These are phyloP conservation scores for Erebia aethiops DNA, from an alignment of 2,888 invertebrate species.

Conservation along the genomic window DNA sequence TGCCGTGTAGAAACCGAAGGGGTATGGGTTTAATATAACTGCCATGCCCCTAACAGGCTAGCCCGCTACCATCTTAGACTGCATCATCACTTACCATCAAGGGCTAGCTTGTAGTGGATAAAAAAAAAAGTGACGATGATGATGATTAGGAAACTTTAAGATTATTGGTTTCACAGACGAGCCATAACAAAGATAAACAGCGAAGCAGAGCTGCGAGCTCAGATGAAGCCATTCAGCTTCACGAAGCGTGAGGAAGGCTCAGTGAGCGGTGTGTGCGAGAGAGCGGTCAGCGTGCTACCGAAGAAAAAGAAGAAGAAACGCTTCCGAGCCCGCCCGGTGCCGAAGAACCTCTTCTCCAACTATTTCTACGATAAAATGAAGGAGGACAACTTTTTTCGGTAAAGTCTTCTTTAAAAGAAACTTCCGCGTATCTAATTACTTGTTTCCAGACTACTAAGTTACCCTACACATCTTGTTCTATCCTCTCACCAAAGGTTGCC, in stretches of 20 bases:
- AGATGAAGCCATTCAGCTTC: slow-evolving; percentile 86
- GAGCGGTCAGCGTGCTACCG: slow-evolving; percentile 58
- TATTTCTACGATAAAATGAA: slow-evolving; percentile 87
- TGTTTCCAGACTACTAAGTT: too few species aligned
- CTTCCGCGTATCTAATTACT: too few species aligned
- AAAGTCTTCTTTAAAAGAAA: slow-evolving; percentile 23
- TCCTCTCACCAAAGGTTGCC: too few species aligned
- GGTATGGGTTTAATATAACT: too few species aligned
- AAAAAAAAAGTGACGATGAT: too few species aligned
- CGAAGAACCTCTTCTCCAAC: slow-evolving; percentile 87
- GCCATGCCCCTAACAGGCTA: too few species aligned
- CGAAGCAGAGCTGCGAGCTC: slow-evolving; percentile 84
- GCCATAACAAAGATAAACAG: slow-evolving; percentile 84
- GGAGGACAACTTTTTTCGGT: slow-evolving; percentile 89
- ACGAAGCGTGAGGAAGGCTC: slow-evolving; percentile 82
- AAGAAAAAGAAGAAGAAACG: slow-evolving; percentile 76
- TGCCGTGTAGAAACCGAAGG: too few species aligned
- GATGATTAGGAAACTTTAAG: too few species aligned
- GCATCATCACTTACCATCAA: too few species aligned
- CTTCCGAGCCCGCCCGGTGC: slow-evolving; percentile 87
- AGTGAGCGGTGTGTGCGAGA: slow-evolving; percentile 65
- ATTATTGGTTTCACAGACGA: slow-evolving; percentile 61
- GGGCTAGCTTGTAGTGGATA: too few species aligned
- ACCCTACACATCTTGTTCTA: too few species aligned
- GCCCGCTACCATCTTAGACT: too few species aligned